These are phyloP conservation scores for Ophraella communa DNA, from an alignment of 2,888 invertebrate genomes.

Conservation along the genomic window DNA sequence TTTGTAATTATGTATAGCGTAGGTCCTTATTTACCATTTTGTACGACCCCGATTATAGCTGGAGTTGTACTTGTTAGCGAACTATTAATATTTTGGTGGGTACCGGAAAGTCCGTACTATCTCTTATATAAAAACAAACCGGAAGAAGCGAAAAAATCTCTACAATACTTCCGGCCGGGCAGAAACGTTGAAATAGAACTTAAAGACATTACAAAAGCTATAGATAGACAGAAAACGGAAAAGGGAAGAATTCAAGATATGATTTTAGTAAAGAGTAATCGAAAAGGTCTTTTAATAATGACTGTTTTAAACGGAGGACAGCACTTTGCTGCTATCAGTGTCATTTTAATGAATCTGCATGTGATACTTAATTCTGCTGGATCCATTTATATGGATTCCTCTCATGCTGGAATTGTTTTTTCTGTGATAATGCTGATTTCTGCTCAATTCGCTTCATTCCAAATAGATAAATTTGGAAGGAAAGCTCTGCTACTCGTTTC, in stretches of 20 bases:
- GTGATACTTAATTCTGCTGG: constrained; percentile 53
- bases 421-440: constrained; percentile 53
- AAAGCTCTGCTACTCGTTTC: constrained; percentile 52
- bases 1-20: constrained; percentile 52
- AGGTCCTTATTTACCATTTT: constrained; percentile 53
- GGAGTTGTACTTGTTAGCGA: constrained; percentile 48
- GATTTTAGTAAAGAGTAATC: constrained; percentile 52
- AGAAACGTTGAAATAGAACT: constrained; percentile 51
- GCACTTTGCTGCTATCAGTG: constrained; percentile 56
- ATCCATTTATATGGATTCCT: constrained; percentile 50
- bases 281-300: constrained; percentile 56
- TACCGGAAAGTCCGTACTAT: constrained; percentile 58
- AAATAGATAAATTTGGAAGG: constrained; percentile 55
- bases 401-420: constrained; percentile 54
- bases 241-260: constrained; percentile 54
- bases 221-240: constrained; percentile 53
- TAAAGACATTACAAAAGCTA: constrained; percentile 51
- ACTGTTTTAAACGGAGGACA: constrained; percentile 54
- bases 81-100: constrained; percentile 52
- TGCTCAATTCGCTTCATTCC: constrained; percentile 49
- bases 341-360: constrained; percentile 58
- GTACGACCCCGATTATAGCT: constrained; percentile 51
- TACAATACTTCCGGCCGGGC: constrained; percentile 48
- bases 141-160: constrained; percentile 50
- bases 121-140: constrained; percentile 48